Base-by-base conservation (phyloP, 2,113 vertebrate genomes). In the Solea senegalensis region DNA sequence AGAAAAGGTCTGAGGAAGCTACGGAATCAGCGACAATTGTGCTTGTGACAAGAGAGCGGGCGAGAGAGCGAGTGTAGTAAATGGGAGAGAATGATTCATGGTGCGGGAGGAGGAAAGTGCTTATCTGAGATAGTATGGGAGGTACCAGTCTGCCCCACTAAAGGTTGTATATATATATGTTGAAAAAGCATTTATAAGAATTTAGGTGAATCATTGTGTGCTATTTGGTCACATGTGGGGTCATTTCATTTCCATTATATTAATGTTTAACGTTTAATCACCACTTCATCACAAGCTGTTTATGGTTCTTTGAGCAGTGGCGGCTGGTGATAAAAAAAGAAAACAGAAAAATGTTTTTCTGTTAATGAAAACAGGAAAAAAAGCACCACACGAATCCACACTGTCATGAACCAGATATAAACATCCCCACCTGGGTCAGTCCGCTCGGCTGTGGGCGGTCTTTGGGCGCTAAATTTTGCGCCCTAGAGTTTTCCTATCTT, bases 1-100 rank as follows among this genome's bases (percentile, higher is more conserved):
- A 63, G 28, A 76, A 53, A 34, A 76, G 21, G 70, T 50, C 57
- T 16, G 14, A 52, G 49, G 39, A 28, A 61, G 21, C 21, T 44
- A 5, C 13, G 11, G 5, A 5, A 15, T 63, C 52, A 68, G 16
- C 53, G 65, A 26, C 53, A 60, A 50, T 16, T 78, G 63, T 57
- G 49, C 62, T 69, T 44, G 49, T 14, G 68, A 57, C 65, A 78
- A 56, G 52, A 72, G 64, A 65, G 21, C 21, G 21, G 21, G 63
- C 27, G 60, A 59, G 8, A 80, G 67, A 51, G 15, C 21, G 64
- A 73, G 51, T 55, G 74, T 44, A 53, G 55, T 15, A 39, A 73
- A 63, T 14, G 8, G 8, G 50, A 51, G 52, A 74, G 66, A 70
- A 69, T 83, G 86, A 86, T 86, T 78, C 72, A 82, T 87, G 54